These are phyloP conservation scores for Leptinotarsa haldemani DNA, from an alignment of 2,888 invertebrate species.

Conservation along the genomic window DNA sequence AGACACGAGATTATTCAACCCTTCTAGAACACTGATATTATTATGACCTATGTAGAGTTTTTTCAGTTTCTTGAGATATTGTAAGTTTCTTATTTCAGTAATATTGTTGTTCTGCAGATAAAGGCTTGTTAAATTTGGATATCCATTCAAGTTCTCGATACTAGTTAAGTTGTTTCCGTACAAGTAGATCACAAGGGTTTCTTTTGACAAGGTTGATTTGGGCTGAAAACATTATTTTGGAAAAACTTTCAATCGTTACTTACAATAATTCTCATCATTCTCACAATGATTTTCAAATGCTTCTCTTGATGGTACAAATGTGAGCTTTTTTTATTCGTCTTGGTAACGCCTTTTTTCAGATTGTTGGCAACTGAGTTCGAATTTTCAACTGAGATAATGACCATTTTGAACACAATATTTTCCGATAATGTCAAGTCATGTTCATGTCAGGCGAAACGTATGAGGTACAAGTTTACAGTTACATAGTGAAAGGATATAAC, in stretches of 20 bases:
- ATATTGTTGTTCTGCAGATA: constrained; percentile 88
- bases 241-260: not conserved
- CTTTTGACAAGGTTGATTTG: constrained; percentile 51
- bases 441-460: not conserved
- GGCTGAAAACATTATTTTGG: constrained; percentile 33
- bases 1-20: constrained; percentile 71
- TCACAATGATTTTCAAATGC: constrained; percentile 50
- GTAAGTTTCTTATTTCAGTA: constrained; percentile 77
- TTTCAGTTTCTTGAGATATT: constrained; percentile 74
- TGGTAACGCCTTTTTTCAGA: constrained; percentile 12
- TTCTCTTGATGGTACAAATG: constrained; percentile 54
- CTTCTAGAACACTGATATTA: constrained; percentile 76
- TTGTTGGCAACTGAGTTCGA: constrained; percentile 17
- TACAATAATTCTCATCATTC: constrained; percentile 3
- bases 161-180: constrained; percentile 74
- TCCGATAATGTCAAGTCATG: not conserved
- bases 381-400: constrained; percentile 9
- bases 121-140: constrained; percentile 72
- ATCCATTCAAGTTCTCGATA: constrained; percentile 69
- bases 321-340: constrained; percentile 37
- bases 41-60: constrained; percentile 83
- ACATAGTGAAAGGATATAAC: not conserved
- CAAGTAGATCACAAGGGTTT: constrained; percentile 73
- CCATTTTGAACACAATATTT: not conserved
- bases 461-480: too few species aligned